These are phyloP conservation scores for Sphaerodactylus townsendi DNA, from an alignment of 2,113 vertebrate species.

Conservation along the genomic window DNA sequence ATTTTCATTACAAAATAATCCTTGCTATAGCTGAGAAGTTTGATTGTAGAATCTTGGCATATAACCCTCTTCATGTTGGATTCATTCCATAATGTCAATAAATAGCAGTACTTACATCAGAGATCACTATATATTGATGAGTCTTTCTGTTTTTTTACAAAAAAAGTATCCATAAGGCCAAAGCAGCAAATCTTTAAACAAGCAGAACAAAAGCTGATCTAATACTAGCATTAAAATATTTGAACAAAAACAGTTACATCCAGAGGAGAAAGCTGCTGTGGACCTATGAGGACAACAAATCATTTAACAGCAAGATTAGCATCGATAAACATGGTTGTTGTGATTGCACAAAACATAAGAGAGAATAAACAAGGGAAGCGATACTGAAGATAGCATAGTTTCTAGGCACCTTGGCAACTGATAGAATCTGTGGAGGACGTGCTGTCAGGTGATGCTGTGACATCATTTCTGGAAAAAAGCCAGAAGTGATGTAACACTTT, in stretches of 20 bases:
- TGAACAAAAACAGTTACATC: constrained; percentile 15
- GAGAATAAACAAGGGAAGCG: background rate
- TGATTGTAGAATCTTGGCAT: constrained; percentile 29
- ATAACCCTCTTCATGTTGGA: constrained; percentile 19
- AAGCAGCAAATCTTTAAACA: background rate
- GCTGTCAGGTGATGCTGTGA: too few relatives aligned
- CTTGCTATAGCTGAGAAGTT: constrained; percentile 31
- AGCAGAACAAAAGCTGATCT: background rate
- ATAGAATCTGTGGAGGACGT: too few relatives aligned
- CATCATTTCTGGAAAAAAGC: too few relatives aligned
- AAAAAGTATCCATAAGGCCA: constrained; percentile 34
- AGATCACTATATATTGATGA: background rate
- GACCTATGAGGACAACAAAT: constrained; percentile 17
- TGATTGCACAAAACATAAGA: background rate
- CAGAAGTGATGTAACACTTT: too few relatives aligned
- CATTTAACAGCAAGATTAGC: constrained; percentile 22
- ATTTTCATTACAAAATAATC: constrained; percentile 18
- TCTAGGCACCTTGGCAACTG: too few relatives aligned
- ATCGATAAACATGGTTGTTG: background rate
- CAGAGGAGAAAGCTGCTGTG: constrained; percentile 37
- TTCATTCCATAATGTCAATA: background rate
- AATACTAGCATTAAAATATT: constrained; percentile 19
- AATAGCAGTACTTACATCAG: constrained; percentile 5
- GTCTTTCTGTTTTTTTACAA: background rate
- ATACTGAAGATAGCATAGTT: background rate